Evolutionary conservation across 2,888 invertebrate genomes (phyloP), one percentile per base, ranked within the genome.

Genomic region (Hesperia comma): DNA sequence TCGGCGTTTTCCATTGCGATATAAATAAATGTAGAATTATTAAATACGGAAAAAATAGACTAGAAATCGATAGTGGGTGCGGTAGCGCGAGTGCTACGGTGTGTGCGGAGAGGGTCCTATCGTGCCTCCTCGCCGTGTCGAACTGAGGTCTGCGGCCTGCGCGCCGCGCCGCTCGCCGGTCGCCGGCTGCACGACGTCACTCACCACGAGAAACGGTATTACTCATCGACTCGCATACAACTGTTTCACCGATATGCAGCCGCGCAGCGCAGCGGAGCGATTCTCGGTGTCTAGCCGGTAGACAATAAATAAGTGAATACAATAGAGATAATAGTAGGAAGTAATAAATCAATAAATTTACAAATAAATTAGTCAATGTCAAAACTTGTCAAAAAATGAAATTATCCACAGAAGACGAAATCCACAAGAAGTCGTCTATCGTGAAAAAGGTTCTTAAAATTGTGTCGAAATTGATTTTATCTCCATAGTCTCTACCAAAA

Each of bases 191-290:
- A 81, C 88, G 84, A 87, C 88, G 88, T 89, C 87, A 90, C 90
- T 86, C 87, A 83, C 78, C 86, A 86, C 83, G 83, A 86, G 77
- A 82, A 87, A 87, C 85, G 86, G 88, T 87, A 90, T 90, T 92
- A 90, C 88, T 90, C 91, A 91, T 90, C 82, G 85, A 89, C 89
- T 90, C 82, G 85, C 79, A 68, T 64, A 41, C 68, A 69, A 64
- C 71, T 71, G 82, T 77, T 80, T 80, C 80, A 78, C 74, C 71
- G 73, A 64, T 32, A 70, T 69, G 54, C 68, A n/a, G n/a, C n/a
- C n/a, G n/a, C n/a, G n/a, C n/a, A 75, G 70, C 76, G 74, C n/a
- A 75, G 70, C 76, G 74, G 73, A 70, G 76, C 75, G 78, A 69
- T 75, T 75, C 78, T 74, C 26, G 26, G 26, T 26, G 3, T 26